Percentiles rank a stretch among this genome's conserved stretches.
phyloP scores from a whole-genome alignment of 2,888 invertebrate species.

The Dichetophora obliterata region DNA sequence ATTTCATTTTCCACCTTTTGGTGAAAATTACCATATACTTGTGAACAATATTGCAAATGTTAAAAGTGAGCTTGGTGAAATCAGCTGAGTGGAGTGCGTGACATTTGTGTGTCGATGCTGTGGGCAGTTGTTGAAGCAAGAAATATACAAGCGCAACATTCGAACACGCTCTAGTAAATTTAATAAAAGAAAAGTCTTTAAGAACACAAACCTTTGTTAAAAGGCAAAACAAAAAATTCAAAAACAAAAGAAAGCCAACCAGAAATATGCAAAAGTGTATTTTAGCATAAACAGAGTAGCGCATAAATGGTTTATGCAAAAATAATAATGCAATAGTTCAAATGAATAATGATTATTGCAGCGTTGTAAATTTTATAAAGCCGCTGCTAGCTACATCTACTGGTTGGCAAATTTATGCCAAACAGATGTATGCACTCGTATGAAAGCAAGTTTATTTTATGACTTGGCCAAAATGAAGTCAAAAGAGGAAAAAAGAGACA shows the following conservation, averaged over 20 bases:
- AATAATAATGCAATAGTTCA: conserved; percentile 1
- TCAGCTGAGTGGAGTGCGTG: too few species aligned
- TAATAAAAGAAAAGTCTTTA: too few species aligned
- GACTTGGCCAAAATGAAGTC: neutral
- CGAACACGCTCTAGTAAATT: too few species aligned
- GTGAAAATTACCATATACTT: too few species aligned
- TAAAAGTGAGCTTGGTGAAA: too few species aligned
- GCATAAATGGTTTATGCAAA: conserved; percentile 22
- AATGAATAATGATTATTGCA: conserved; percentile 12
- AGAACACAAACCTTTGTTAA: neutral
- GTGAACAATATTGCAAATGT: too few species aligned
- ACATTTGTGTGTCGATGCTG: too few species aligned
- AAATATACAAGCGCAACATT: too few species aligned
- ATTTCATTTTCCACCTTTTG: too few species aligned
- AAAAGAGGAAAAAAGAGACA: neutral
- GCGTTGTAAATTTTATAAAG: neutral
- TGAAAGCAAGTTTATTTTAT: neutral
- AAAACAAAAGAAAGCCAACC: neutral
- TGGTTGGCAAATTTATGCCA: neutral
- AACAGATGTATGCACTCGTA: neutral
- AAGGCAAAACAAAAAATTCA: neutral
- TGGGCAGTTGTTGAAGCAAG: too few species aligned
- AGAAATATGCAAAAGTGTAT: neutral
- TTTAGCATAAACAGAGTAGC: neutral
- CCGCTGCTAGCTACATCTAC: neutral